A percentile compares a stretch with the other conserved stretches of the same genome.
Conservation (phyloP, 2,888 invertebrate genomes). For the Melieria omissa region DNA sequence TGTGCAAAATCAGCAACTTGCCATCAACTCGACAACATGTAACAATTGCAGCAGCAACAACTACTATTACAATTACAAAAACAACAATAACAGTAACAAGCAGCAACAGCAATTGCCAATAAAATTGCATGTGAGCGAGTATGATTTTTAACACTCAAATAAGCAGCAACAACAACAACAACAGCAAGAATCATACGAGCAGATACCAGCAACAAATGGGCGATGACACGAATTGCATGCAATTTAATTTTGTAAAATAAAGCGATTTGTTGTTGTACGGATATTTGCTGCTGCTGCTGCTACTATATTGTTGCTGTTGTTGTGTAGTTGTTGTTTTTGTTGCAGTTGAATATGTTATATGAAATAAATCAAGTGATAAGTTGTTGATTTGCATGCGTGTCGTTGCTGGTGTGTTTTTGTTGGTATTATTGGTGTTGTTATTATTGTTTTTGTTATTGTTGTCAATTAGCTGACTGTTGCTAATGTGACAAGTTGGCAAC, state of each 20-base stretch:
- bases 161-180: constrained; percentile 7
- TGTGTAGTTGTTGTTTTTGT: no score
- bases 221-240: constrained; percentile 20
- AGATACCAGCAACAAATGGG: constrained; percentile 7
- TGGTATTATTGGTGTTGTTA: neutral
- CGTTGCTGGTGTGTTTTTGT: neutral
- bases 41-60: neutral
- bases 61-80: constrained; percentile 22
- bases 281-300: constrained; percentile 7
- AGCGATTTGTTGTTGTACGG: constrained; percentile 19
- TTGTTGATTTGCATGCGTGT: constrained; percentile 26
- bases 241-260: constrained; percentile 17
- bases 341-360: constrained; percentile 18
- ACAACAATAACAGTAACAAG: constrained; percentile 7
- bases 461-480: neutral
- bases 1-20: no score
- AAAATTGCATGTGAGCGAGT: neutral
- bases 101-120: no score
- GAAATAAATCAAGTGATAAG: constrained; percentile 32
- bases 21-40: no score
- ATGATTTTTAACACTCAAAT: constrained; percentile 28
- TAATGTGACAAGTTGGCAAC: no score
- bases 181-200: neutral
- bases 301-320: neutral
- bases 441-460: neutral